Evolutionary conservation across 2,113 vertebrate species (phyloP).

Genomic region (Elaphurus davidianus): DNA sequence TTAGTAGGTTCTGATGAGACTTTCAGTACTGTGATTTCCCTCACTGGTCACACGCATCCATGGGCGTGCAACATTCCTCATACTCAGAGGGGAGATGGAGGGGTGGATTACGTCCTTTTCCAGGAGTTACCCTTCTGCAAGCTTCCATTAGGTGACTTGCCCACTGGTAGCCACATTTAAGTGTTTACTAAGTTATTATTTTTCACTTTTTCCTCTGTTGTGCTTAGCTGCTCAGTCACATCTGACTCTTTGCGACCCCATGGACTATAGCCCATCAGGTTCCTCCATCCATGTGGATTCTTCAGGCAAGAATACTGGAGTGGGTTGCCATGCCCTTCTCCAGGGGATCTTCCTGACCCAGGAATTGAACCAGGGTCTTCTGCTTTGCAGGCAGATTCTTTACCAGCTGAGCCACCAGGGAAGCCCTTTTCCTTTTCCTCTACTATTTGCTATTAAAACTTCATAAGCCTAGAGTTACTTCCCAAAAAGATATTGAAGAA

Average conservation of each 20-base stretch:
- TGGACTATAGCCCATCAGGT: neutral
- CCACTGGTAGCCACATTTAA: neutral
- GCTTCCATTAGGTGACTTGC: neutral
- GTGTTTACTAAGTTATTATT: neutral
- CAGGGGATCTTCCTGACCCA: no score
- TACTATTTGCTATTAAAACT: neutral
- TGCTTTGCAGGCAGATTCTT: no score
- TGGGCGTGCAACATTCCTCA: neutral
- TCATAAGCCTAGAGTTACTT: neutral
- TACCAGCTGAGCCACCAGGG: neutral
- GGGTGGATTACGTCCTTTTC: neutral
- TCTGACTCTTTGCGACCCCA: no score
- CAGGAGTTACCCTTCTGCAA: neutral
- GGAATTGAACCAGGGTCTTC: no score
- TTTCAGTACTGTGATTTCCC: neutral
- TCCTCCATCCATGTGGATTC: no score
- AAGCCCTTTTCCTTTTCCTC: neutral
- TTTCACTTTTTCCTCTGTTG: neutral
- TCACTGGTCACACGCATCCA: neutral
- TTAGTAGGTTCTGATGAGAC: neutral
- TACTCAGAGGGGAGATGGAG: neutral
- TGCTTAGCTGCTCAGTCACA: neutral
- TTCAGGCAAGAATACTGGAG: no score
- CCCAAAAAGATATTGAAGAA: neutral
- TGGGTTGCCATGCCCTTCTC: no score